Percentiles rank a stretch among this genome's conserved stretches.
Conservation (phyloP, 2,113 vertebrate genomes). For the Pipa parva region DNA sequence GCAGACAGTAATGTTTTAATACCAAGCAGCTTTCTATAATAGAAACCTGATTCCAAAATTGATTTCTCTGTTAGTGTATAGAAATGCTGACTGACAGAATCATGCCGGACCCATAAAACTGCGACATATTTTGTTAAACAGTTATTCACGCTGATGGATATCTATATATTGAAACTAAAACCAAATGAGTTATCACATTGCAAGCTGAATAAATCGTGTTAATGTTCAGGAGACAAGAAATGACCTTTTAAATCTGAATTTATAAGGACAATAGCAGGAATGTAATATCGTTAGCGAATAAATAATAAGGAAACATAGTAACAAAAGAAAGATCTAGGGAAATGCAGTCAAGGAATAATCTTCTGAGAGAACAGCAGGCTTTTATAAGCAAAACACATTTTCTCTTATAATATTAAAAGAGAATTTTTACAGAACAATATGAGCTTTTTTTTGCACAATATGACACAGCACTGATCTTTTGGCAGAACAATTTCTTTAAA, state of each 20-base stretch:
- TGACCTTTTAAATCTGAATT: slow-evolving; percentile 63
- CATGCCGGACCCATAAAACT: slow-evolving; percentile 62
- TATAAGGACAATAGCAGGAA: slow-evolving; percentile 44
- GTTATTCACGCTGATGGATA: slow-evolving; percentile 63
- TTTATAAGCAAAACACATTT: not conserved
- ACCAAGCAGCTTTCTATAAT: slow-evolving; percentile 42
- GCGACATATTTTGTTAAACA: slow-evolving; percentile 65
- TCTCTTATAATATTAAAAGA: not conserved
- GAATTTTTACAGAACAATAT: not conserved
- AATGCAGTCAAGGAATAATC: not conserved
- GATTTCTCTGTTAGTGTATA: slow-evolving; percentile 53
- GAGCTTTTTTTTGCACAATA: not conserved
- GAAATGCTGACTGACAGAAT: slow-evolving; percentile 65
- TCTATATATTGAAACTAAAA: slow-evolving; percentile 57
- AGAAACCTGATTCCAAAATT: slow-evolving; percentile 55
- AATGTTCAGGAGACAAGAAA: slow-evolving; percentile 63
- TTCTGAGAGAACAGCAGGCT: not conserved
- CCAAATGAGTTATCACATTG: slow-evolving; percentile 58
- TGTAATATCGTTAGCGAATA: not conserved
- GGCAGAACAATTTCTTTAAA: not conserved
- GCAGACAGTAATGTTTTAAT: slow-evolving; percentile 47
- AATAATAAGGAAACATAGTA: not conserved
- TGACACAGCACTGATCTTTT: not conserved
- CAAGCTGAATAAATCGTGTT: slow-evolving; percentile 63
- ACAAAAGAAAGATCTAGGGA: not conserved